Base-by-base conservation (phyloP, 2,113 vertebrate genomes). In the Empidonax traillii region DNA sequence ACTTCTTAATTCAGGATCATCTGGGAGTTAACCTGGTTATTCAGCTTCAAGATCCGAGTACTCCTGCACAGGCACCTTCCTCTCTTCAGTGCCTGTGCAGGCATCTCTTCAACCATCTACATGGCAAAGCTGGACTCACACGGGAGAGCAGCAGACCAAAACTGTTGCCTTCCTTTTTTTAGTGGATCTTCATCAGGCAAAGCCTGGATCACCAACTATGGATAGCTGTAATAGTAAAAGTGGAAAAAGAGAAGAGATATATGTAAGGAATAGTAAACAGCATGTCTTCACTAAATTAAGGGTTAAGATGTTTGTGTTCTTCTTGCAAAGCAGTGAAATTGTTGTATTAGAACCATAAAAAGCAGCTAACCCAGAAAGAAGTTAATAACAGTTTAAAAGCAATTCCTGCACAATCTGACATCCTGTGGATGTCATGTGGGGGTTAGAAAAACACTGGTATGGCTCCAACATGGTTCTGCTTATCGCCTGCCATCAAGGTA, bases 371-470 rank as follows among this genome's bases (percentile, higher is more conserved):
- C 61, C 89, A 89, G 85, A 76, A 69, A 92, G 83, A 91, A 82
- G 83, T 89, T 78, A 87, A 24, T 82, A 93, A 82, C 8, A 31
- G 58, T 89, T 94, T 81, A 79, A 96, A 94, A 92, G 84, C 66
- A 75, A 74, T 58, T 94, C 84, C 85, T 94, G 87, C 46, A 73
- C 69, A 81, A 82, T 59, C 35, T 41, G 89, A 77, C 73, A 94
- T 89, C 80, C 95, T 86, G 76, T 59, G 80, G 74, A 93, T 91
- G 87, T 96, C 94, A 93, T 21, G 84, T 6, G 1, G 85, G 78
- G 92, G 88, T 95, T 87, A 96, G 90, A 69, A 90, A 93, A 97
- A 96, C 90, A 76, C 58, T 87, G 93, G 90, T 83, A n/a, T 1
- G 23, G 62, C 47, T 94, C 91, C 96, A 97, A 7, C 58, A 49